Conservation (phyloP, 2,888 invertebrate genomes). For the Yponomeuta evonymella region DNA sequence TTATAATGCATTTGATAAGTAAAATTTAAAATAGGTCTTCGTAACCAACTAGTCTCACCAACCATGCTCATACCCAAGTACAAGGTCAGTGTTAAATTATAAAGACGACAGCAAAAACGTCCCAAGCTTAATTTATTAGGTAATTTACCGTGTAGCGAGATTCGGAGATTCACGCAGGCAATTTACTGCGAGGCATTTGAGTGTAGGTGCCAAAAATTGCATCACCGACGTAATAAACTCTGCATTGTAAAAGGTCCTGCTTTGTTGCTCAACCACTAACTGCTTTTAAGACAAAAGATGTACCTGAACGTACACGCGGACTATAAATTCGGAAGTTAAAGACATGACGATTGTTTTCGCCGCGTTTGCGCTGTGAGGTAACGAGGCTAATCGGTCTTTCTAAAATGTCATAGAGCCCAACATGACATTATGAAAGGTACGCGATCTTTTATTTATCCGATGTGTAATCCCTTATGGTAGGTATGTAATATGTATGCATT, state of each 20-base stretch:
- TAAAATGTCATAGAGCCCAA: background rate
- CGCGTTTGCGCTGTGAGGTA: background rate
- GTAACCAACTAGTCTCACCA: too few relatives aligned
- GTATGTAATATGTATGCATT: background rate
- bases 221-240: constrained; percentile 8
- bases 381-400: background rate
- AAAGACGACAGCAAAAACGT: background rate
- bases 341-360: constrained; percentile 3
- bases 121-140: background rate
- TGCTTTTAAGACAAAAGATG: background rate
- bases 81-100: background rate
- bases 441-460: background rate
- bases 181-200: background rate
- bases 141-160: background rate
- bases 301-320: background rate
- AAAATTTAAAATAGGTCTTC: too few relatives aligned
- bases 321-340: constrained; percentile 5
- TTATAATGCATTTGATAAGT: too few relatives aligned
- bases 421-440: background rate
- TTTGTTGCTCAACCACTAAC: constrained; percentile 7
- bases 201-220: constrained; percentile 11
- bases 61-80: background rate
- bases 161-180: background rate
- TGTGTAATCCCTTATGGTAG: background rate
- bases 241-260: constrained; percentile 14